These are phyloP conservation scores for Eulithis testata DNA, from an alignment of 2,888 invertebrate species.

Conservation along the genomic window DNA sequence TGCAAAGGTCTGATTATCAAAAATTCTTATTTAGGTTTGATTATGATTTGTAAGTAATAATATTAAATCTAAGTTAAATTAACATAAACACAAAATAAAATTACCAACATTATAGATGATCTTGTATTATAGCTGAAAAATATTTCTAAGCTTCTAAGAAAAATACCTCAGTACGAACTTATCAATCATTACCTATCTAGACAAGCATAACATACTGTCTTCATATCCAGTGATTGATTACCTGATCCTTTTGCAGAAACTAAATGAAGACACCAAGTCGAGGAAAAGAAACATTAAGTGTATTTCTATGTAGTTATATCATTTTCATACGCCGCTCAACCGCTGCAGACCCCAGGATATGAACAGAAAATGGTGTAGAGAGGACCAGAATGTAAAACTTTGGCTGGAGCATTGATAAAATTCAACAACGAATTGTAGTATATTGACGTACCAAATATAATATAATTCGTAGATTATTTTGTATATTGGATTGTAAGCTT, in stretches of 20 bases:
- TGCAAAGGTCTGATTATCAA: too few relatives aligned
- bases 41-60: too few relatives aligned
- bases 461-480: too few relatives aligned
- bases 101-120: too few relatives aligned
- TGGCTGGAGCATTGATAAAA: not conserved
- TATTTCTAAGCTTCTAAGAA: not conserved
- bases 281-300: slow-evolving; percentile 79
- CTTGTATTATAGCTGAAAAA: too few relatives aligned
- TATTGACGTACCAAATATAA: too few relatives aligned
- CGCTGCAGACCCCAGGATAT: slow-evolving; percentile 68
- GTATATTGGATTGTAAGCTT: too few relatives aligned
- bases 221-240: slow-evolving; percentile 52
- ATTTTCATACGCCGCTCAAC: slow-evolving; percentile 75
- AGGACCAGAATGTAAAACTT: not conserved
- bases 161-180: not conserved
- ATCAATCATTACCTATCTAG: not conserved
- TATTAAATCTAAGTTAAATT: too few relatives aligned
- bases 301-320: slow-evolving; percentile 82
- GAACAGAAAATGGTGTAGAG: slow-evolving; percentile 58
- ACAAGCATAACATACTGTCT: not conserved
- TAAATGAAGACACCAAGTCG: slow-evolving; percentile 70
- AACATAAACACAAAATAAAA: too few relatives aligned
- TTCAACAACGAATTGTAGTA: too few relatives aligned
- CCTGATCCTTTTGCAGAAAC: slow-evolving; percentile 50
- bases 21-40: too few relatives aligned